A percentile compares a stretch with the other conserved stretches of the same genome.
phyloP scores from a whole-genome alignment of 2,113 vertebrate species.

The Carassius auratus region DNA sequence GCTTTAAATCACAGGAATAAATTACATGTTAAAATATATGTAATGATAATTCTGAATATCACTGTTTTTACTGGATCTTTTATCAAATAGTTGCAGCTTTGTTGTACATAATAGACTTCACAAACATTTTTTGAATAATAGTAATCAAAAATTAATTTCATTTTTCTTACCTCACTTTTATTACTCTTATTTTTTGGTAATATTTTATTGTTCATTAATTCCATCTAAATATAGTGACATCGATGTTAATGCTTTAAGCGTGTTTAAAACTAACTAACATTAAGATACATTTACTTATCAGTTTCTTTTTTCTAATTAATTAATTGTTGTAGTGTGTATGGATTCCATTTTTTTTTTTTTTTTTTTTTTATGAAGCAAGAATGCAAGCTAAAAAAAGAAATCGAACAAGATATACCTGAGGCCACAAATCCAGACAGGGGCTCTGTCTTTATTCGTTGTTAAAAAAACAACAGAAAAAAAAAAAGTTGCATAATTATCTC shows the following conservation, averaged over 20 bases:
- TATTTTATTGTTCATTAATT: not conserved
- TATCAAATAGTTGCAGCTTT: not conserved
- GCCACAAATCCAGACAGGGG: not conserved
- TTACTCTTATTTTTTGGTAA: too few relatives aligned
- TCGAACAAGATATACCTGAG: not conserved
- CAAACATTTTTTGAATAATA: not conserved
- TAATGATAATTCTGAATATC: not conserved
- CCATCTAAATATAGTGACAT: not conserved
- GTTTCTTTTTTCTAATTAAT: not conserved
- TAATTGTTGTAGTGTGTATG: not conserved
- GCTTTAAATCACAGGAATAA: not conserved
- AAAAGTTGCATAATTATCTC: conserved; percentile 12
- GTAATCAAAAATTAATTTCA: not conserved
- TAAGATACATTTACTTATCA: not conserved
- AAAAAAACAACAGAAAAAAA: not conserved
- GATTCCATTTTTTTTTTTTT: not conserved
- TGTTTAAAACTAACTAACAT: not conserved
- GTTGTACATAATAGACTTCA: not conserved
- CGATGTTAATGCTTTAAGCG: not conserved
- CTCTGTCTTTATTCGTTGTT: conserved; percentile 10
- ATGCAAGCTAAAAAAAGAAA: not conserved
- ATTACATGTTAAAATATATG: not conserved
- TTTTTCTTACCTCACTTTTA: not conserved
- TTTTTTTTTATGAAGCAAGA: not conserved
- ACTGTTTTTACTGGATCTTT: not conserved